Base-by-base conservation (phyloP, 2,797 vertebrate species). In the Lepidocolaptes lacrymiger region DNA sequence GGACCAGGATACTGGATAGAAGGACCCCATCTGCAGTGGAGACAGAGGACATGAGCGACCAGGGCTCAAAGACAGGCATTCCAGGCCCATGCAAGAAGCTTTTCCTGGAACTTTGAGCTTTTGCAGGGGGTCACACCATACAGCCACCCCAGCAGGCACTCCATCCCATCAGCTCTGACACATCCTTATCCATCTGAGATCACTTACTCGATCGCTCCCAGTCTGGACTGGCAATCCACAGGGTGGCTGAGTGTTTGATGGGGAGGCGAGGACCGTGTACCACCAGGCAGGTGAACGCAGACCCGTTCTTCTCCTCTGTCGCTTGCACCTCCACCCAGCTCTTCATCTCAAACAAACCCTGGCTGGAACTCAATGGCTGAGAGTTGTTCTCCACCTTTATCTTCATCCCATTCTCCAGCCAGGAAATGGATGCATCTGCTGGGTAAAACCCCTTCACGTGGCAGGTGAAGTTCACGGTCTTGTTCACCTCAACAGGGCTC, bases 321-420 rank as follows among this genome's bases (percentile, higher is more conserved):
- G 64, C 85, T 12, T 91, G 36, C 27, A 97, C 43, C 43, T 77
- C 36, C 85, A 96, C 14, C 43, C 7, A 17, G 62, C 80, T 91
- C 8, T 12, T 68, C 68, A 88, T 52, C 36, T 71, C 6, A 2
- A 83, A 97, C 13, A 94, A 87, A 24, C 96, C 96, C 5, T 0
- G 9, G 0, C 1, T 0, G 5, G 68, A 67, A 56, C 66, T 2
- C 2, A 0, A 4, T 1, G 0, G 7, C 37, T 0, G 3, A 1
- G 69, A 26, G 5, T 1, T 0, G 0, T 21, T 74, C 52, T 36
- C 54, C 8, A 2, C 20, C 9, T n/a, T 44, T 4, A 44, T 9
- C 56, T 61, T 46, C 10, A 0, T 27, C 32, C 61, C 23, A 0
- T 91, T 89, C 55, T 95, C 66, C 82, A 92, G 73, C 95, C 92